These are phyloP conservation scores for Andrena chrysosceles DNA, from an alignment of 2,888 invertebrate species.

Conservation along the genomic window DNA sequence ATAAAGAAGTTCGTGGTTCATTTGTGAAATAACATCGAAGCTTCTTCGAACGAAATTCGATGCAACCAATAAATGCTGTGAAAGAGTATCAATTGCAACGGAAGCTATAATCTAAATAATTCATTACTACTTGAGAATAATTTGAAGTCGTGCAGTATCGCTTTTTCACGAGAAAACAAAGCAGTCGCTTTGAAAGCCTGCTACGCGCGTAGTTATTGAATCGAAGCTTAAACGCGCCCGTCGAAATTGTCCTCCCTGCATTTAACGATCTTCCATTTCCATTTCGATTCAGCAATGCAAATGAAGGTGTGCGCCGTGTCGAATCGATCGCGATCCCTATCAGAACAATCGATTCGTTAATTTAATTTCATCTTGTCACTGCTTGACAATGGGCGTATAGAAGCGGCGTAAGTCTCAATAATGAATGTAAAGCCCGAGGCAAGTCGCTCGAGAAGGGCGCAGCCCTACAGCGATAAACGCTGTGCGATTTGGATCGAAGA, in stretches of 20 bases:
- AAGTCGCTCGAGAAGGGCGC: background rate
- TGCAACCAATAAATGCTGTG: slow-evolving; percentile 20
- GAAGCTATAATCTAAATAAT: slow-evolving; percentile 26
- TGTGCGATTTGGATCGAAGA: background rate
- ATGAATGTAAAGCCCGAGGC: slow-evolving; percentile 47
- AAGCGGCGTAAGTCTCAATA: slow-evolving; percentile 33
- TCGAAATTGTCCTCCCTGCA: slow-evolving; percentile 39
- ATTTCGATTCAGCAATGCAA: slow-evolving; percentile 33
- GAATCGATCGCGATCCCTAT: slow-evolving; percentile 51
- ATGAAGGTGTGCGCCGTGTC: slow-evolving; percentile 20
- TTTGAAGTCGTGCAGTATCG: background rate
- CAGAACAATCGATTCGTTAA: slow-evolving; percentile 55
- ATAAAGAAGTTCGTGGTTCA: background rate
- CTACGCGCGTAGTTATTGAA: slow-evolving; percentile 17
- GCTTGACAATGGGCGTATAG: slow-evolving; percentile 24
- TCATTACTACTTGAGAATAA: slow-evolving; percentile 2
- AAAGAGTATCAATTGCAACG: slow-evolving; percentile 15
- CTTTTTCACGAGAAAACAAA: slow-evolving; percentile 9
- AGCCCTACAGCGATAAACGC: background rate
- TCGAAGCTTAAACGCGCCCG: slow-evolving; percentile 21
- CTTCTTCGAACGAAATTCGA: background rate
- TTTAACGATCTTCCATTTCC: slow-evolving; percentile 54
- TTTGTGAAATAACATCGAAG: background rate
- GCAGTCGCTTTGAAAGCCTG: background rate
- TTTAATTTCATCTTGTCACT: slow-evolving; percentile 50